These are phyloP conservation scores for Sapayoa aenigma DNA, from an alignment of 2,113 vertebrate species.

Conservation along the genomic window DNA sequence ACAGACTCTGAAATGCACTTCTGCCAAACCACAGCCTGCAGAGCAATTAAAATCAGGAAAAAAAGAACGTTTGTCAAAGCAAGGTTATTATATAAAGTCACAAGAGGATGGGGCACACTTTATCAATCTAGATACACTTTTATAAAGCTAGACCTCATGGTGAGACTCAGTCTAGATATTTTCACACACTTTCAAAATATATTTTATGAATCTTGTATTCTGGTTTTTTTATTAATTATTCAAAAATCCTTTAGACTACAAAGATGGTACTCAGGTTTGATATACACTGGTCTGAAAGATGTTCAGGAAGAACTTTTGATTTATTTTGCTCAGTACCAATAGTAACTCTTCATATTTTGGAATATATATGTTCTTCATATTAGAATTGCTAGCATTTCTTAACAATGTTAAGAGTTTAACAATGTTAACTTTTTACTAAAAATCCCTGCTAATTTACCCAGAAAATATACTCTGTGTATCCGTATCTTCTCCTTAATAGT, in stretches of 20 bases:
- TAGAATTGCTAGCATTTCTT: background rate
- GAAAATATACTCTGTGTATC: background rate
- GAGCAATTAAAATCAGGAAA: background rate
- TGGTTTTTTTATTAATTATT: background rate
- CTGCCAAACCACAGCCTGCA: background rate
- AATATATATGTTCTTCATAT: background rate
- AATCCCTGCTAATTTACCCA: background rate
- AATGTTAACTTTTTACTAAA: background rate
- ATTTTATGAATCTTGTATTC: background rate
- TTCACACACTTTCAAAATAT: background rate
- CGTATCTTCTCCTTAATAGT: background rate
- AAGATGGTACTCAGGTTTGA: background rate
- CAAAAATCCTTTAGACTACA: background rate
- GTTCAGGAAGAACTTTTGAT: background rate
- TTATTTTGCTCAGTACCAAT: background rate
- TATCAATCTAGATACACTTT: background rate
- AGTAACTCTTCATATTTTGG: background rate
- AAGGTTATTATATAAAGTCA: background rate
- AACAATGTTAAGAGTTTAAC: background rate
- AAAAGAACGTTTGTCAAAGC: background rate
- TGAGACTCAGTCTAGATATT: background rate
- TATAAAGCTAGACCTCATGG: background rate
- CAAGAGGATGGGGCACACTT: accelerated
- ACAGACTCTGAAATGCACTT: background rate
- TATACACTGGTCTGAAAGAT: background rate